A percentile compares a stretch with the other conserved stretches of the same genome.
These are phyloP conservation scores for Acronicta leporina DNA, from an alignment of 2,888 invertebrate species.

Conservation along the genomic window DNA sequence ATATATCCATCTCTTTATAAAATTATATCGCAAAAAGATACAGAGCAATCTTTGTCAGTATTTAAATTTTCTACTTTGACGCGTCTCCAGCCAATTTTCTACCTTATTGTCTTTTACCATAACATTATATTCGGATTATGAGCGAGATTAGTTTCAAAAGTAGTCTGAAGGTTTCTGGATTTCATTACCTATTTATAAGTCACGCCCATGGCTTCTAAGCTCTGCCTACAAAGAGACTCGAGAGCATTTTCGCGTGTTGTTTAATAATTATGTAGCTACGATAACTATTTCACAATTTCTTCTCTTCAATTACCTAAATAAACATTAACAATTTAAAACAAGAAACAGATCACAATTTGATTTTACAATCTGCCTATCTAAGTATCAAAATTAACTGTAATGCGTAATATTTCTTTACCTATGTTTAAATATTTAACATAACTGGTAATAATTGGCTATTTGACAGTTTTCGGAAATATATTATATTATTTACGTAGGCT, in stretches of 20 bases:
- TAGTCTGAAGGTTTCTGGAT: too few relatives aligned
- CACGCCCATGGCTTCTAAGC: background rate
- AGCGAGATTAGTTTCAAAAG: too few relatives aligned
- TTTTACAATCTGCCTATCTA: slow-evolving; percentile 36
- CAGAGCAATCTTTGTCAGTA: too few relatives aligned
- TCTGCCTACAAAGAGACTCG: background rate
- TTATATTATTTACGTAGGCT: too few relatives aligned
- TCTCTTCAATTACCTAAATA: slow-evolving; percentile 10
- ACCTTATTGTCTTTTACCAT: too few relatives aligned
- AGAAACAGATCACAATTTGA: slow-evolving; percentile 33
- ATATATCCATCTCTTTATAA: too few relatives aligned
- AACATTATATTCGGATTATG: too few relatives aligned
- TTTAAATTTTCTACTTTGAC: too few relatives aligned
- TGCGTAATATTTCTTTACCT: slow-evolving; percentile 22
- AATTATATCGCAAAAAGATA: too few relatives aligned
- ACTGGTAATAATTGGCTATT: background rate
- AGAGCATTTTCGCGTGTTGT: background rate
- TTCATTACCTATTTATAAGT: too few relatives aligned
- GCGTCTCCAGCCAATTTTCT: too few relatives aligned
- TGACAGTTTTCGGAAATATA: too few relatives aligned
- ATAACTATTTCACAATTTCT: background rate
- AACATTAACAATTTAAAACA: slow-evolving; percentile 35
- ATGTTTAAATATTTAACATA: slow-evolving; percentile 12
- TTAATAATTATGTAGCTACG: background rate
- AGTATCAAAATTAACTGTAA: slow-evolving; percentile 34